Evolutionary conservation across 1,140 invertebrate species (phyloP).

Genomic region (Dryas iulia): DNA sequence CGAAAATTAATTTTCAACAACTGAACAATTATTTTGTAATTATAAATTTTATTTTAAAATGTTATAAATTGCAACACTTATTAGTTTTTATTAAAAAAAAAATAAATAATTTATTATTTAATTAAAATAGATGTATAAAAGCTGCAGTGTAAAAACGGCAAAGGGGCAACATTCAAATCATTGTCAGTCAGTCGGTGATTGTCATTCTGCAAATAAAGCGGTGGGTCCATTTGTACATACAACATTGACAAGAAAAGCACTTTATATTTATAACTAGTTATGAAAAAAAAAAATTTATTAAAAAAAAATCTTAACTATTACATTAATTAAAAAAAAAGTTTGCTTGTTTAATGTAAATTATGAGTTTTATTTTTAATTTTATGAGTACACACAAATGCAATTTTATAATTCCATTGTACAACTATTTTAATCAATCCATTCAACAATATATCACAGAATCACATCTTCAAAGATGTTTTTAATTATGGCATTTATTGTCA

Average conservation of each 20-base stretch:
- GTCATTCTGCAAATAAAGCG: not conserved
- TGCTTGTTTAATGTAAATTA: not conserved
- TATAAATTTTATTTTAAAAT: too few relatives aligned
- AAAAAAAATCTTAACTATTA: not conserved
- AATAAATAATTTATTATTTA: too few relatives aligned
- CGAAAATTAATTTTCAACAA: too few relatives aligned
- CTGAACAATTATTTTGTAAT: too few relatives aligned
- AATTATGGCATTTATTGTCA: slow-evolving; percentile 19
- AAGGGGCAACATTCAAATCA: not conserved
- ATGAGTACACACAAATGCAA: not conserved
- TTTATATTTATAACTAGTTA: not conserved
- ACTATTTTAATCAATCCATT: not conserved
- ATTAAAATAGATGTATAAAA: too few relatives aligned
- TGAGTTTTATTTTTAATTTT: not conserved
- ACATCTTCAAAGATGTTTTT: slow-evolving; percentile 9
- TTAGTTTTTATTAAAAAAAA: too few relatives aligned
- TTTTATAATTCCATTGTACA: not conserved
- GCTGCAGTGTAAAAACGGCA: not conserved
- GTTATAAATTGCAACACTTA: too few relatives aligned
- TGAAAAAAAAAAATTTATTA: not conserved
- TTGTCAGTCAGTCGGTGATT: not conserved
- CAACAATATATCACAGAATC: slow-evolving; percentile 11
- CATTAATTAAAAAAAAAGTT: not conserved
- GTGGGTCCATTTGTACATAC: slow-evolving; percentile 3
- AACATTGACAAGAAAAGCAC: slow-evolving; percentile 10